A percentile compares a stretch with the other conserved stretches of the same genome.
Conservation (phyloP, 2,888 invertebrate genomes). For the Leptinotarsa peninsularis region DNA sequence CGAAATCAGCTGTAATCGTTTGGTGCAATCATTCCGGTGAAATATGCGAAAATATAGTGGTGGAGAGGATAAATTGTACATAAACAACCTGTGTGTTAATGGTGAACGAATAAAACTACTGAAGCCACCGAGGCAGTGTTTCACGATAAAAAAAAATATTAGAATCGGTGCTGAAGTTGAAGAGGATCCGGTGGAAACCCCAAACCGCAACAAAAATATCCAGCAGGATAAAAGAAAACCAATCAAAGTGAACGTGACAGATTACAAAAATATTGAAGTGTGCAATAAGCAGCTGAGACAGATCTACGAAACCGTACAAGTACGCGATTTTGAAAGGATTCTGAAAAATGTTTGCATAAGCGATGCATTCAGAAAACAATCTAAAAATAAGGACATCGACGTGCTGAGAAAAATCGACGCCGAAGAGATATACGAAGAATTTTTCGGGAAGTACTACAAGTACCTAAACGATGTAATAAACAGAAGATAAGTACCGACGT, state of each 20-base stretch:
- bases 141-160: conserved; percentile 41
- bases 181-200: conserved; percentile 17
- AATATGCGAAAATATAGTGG: conserved; percentile 48
- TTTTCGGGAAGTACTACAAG: conserved; percentile 68
- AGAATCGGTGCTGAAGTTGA: conserved; percentile 33
- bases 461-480: conserved; percentile 60
- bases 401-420: conserved; percentile 66
- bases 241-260: conserved; percentile 59
- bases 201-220: conserved; percentile 14
- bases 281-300: conserved; percentile 63
- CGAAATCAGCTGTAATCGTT: conserved; percentile 22
- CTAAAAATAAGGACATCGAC: conserved; percentile 65
- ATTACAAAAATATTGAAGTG: conserved; percentile 53
- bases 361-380: conserved; percentile 60
- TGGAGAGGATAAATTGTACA: conserved; percentile 55
- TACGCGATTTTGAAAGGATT: conserved; percentile 74
- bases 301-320: conserved; percentile 72
- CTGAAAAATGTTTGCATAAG: conserved; percentile 64
- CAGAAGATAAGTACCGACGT: conserved; percentile 36
- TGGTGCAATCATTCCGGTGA: conserved; percentile 33
- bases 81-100: conserved; percentile 48
- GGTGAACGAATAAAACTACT: conserved; percentile 47
- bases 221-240: conserved; percentile 24
- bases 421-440: conserved; percentile 67
- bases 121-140: conserved; percentile 37